phyloP scores from a whole-genome alignment of 2,797 vertebrate species.

The Phoebastria nigripes region DNA sequence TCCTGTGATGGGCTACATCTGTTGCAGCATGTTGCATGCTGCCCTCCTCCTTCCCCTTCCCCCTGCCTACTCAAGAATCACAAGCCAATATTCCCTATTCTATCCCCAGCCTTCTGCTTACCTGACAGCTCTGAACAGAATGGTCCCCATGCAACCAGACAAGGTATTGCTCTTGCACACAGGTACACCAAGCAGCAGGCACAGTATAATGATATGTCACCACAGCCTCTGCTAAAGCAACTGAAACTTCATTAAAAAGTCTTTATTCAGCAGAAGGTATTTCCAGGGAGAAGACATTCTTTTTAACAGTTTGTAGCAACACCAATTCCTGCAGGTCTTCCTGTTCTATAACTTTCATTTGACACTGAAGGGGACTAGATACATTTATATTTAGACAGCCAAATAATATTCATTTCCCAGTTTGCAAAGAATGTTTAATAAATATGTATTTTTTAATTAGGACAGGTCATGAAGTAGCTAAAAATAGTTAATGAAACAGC shows the following conservation, averaged over 20 bases:
- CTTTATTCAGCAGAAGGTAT: neutral
- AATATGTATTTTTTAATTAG: neutral
- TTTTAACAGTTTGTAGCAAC: neutral
- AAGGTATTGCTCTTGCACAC: neutral
- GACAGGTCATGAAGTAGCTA: neutral
- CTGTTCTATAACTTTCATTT: neutral
- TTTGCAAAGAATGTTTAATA: neutral
- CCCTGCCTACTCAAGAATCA: neutral
- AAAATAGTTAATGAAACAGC: neutral
- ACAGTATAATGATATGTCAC: neutral
- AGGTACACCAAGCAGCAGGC: neutral
- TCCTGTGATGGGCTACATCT: slow-evolving; percentile 56
- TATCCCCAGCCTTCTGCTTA: slow-evolving; percentile 29
- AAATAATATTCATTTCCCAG: neutral
- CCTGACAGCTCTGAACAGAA: slow-evolving; percentile 28
- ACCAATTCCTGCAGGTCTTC: neutral
- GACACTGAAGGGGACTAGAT: neutral
- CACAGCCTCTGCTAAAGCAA: slow-evolving; percentile 11
- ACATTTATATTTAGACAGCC: neutral
- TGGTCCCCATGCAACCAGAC: slow-evolving; percentile 23
- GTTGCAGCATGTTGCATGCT: neutral
- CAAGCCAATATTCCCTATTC: neutral
- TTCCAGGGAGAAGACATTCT: neutral
- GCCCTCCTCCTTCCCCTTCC: neutral
- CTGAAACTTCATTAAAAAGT: neutral